These are phyloP conservation scores for Drosophila yakuba DNA, from an alignment of 1,140 invertebrate species.

Conservation along the genomic window DNA sequence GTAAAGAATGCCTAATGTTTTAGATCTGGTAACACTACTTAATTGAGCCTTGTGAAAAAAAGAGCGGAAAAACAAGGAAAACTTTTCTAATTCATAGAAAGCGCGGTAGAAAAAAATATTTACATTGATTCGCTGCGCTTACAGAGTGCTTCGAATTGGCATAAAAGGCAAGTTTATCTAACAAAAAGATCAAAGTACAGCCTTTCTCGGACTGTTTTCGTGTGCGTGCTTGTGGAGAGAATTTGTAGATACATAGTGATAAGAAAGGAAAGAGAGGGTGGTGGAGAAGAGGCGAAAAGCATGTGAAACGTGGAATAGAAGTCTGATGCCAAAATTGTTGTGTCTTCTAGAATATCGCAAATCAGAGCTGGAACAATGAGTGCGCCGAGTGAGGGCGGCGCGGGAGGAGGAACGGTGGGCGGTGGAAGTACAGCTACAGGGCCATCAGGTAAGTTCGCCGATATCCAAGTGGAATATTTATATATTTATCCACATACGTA, in stretches of 20 bases:
- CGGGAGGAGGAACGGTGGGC: constrained; percentile 52
- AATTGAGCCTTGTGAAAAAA: not conserved
- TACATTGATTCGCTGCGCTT: not conserved
- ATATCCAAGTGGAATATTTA: constrained; percentile 47
- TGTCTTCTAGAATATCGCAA: constrained; percentile 57
- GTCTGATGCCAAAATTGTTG: constrained; percentile 9
- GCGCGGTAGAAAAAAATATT: constrained; percentile 20
- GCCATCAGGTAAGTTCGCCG: constrained; percentile 63
- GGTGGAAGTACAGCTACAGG: constrained; percentile 70
- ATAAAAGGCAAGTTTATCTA: constrained; percentile 29
- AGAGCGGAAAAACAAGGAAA: constrained; percentile 7
- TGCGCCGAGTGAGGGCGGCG: constrained; percentile 72
- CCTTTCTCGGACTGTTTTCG: not conserved
- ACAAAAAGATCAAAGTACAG: not conserved
- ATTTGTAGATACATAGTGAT: constrained; percentile 38
- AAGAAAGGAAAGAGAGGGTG: constrained; percentile 46
- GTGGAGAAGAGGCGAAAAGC: constrained; percentile 13
- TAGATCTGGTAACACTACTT: constrained; percentile 1
- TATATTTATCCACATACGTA: constrained; percentile 32
- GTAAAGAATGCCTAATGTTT: not conserved
- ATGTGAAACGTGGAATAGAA: constrained; percentile 25
- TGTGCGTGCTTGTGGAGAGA: constrained; percentile 13
- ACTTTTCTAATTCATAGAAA: not conserved
- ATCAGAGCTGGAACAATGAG: constrained; percentile 67
- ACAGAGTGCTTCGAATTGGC: not conserved